phyloP scores from a whole-genome alignment of 2,888 invertebrate genomes.

The Acanthococcus lagerstroemiae region DNA sequence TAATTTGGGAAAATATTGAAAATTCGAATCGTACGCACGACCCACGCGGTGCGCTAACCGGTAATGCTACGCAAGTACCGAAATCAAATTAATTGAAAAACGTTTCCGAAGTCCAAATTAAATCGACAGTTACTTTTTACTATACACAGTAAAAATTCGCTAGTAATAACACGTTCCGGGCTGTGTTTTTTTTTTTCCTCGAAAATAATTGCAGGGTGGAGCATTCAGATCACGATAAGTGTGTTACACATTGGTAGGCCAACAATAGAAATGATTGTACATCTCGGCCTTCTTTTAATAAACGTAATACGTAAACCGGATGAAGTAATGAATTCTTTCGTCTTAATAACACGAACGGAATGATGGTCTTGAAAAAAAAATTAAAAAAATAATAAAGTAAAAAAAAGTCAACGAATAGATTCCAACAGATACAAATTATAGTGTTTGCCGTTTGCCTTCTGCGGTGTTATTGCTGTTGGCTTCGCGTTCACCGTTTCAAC shows the following conservation, averaged over 20 bases:
- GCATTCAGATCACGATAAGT: conserved; percentile 3
- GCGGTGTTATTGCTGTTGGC: conserved; percentile 22
- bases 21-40: background rate
- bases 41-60: background rate
- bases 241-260: conserved; percentile 20
- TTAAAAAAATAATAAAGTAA: background rate
- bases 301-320: conserved; percentile 15
- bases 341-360: background rate
- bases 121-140: background rate
- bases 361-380: background rate
- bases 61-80: background rate
- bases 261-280: conserved; percentile 22
- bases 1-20: too few relatives aligned
- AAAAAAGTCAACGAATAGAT: conserved; percentile 18
- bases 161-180: conserved; percentile 9
- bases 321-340: conserved; percentile 19
- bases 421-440: conserved; percentile 12
- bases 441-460: conserved; percentile 13
- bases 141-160: conserved; percentile 1
- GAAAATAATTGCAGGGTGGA: conserved; percentile 13
- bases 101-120: background rate
- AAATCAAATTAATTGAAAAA: background rate
- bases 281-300: conserved; percentile 14
- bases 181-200: conserved; percentile 7
- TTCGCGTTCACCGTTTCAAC: too few relatives aligned